Conservation (phyloP, 2,888 invertebrate genomes). For the Tholera decimalis region DNA sequence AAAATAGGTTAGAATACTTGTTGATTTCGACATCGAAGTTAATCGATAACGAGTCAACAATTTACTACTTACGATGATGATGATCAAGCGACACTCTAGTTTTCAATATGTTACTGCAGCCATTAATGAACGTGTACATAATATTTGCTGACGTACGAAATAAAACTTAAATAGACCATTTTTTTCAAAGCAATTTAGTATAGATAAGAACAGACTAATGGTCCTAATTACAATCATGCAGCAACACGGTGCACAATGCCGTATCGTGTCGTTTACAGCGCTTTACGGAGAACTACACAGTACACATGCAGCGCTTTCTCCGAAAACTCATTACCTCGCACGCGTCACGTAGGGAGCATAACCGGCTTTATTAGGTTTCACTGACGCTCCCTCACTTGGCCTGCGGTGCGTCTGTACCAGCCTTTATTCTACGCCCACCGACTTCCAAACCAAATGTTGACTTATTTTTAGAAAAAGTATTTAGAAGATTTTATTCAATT, state of each 20-base stretch:
- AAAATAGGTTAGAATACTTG: too few species aligned
- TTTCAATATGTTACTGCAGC: constrained; percentile 20
- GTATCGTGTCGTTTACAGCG: constrained; percentile 47
- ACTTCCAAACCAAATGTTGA: constrained; percentile 58
- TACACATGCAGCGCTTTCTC: constrained; percentile 83
- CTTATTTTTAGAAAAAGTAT: constrained; percentile 24
- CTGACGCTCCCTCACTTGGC: constrained; percentile 78
- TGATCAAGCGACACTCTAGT: constrained; percentile 18
- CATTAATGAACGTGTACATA: constrained; percentile 19
- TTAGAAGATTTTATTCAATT: constrained; percentile 15
- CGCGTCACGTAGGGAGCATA: constrained; percentile 89
- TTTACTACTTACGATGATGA: too few species aligned
- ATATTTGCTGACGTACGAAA: constrained; percentile 25
- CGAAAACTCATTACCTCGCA: constrained; percentile 89
- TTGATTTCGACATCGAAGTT: too few species aligned
- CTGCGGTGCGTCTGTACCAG: constrained; percentile 72
- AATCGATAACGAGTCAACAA: too few species aligned
- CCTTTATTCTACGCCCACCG: constrained; percentile 72
- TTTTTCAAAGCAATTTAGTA: constrained; percentile 46
- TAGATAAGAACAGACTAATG: constrained; percentile 38
- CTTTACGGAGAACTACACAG: constrained; percentile 74
- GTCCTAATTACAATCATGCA: constrained; percentile 58
- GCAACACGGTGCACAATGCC: constrained; percentile 49
- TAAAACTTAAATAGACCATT: constrained; percentile 37
- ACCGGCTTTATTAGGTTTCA: constrained; percentile 90